These are phyloP conservation scores for Chymomyza procnemis DNA, from an alignment of 2,888 invertebrate species.

Conservation along the genomic window DNA sequence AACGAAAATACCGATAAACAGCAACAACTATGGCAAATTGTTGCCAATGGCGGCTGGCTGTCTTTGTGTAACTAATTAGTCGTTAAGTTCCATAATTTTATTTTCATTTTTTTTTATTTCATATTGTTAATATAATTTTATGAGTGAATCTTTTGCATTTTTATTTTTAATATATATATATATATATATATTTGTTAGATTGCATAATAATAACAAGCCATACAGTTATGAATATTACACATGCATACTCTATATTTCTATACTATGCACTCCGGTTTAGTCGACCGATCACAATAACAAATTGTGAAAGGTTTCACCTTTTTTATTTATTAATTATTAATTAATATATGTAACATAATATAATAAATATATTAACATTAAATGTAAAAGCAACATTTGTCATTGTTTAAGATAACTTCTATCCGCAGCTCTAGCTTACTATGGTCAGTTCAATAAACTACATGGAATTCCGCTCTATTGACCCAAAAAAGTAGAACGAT, in stretches of 20 bases:
- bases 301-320: not conserved
- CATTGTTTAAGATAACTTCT: not conserved
- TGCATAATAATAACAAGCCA: not conserved
- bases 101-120: conserved; percentile 2
- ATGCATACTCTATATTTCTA: not conserved
- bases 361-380: not conserved
- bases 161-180: no score
- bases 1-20: not conserved
- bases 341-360: not conserved
- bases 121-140: not conserved
- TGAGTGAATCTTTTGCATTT: not conserved
- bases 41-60: not conserved
- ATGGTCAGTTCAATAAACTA: conserved; percentile 61
- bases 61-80: conserved; percentile 5
- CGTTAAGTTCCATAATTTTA: conserved; percentile 1
- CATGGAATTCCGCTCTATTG: conserved; percentile 64
- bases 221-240: not conserved
- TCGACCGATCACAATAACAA: not conserved
- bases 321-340: not conserved
- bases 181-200: not conserved
- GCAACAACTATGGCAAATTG: not conserved
- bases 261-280: not conserved
- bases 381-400: not conserved
- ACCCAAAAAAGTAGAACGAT: conserved; percentile 53
- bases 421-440: not conserved